phyloP scores from a whole-genome alignment of 2,113 vertebrate genomes.

The human (Homo sapiens) region GRCh38 chr11:130102501-130103000 shows the following conservation, averaged over 20 bases:
- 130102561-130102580: neutral
- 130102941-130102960: slow-evolving; percentile 46
- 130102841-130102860: slow-evolving; percentile 70
- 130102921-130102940: slow-evolving; percentile 68
- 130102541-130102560: neutral
- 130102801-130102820: slow-evolving; percentile 68
- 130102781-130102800: slow-evolving; percentile 65
- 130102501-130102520: neutral
- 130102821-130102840: slow-evolving; percentile 50
- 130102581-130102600: neutral
- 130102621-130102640: neutral
- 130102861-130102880: slow-evolving; percentile 75
- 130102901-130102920: slow-evolving; percentile 58
- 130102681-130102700: neutral
- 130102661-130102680: neutral
- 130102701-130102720: neutral
- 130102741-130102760: slow-evolving; percentile 26
- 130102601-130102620: neutral
- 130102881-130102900: slow-evolving; percentile 68
- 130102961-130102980: slow-evolving; percentile 49
- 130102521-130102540: neutral
- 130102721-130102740: neutral
- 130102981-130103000: neutral
- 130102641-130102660: neutral
- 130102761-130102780: slow-evolving; percentile 51